Evolutionary conservation across 2,888 invertebrate species (phyloP), one percentile per base, ranked within the genome.

Genomic region (Cantharis flavilabris): DNA sequence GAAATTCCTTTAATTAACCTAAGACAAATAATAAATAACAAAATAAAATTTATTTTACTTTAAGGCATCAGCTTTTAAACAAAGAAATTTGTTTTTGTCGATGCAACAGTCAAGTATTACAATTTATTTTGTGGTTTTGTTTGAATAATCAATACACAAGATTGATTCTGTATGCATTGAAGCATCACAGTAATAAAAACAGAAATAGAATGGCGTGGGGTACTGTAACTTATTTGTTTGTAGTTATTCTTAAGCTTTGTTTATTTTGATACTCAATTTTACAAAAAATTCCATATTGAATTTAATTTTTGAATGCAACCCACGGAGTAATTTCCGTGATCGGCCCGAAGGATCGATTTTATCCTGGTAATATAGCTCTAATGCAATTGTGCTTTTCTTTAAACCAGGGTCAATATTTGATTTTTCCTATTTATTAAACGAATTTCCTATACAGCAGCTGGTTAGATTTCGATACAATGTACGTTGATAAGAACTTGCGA

Each of bases 111-210:
- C 49, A 9, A 67, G 23, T 20, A 63, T 67, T 73, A 26, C 26
- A 16, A 26, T 73, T 69, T 73, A 62, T 75, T 75, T 33, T 75
- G 75, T 64, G 75, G 75, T 75, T 73, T 73, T 26, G 16, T 14
- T 49, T 64, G 23, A 69, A 65, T 62, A 75, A 75, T 75, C 75
- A 70, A 75, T 75, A 75, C 64, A 3, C 28, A 63, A 20, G 65
- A 67, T 67, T 69, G 14, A 69, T 73, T 75, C 64, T 75, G 63
- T 64, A 75, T 16, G 70, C 75, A 71, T 49, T 33, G 33, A 49
- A 65, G 75, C 75, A 28, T 75, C 65, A 49, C 75, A 67, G 20
- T n/a, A 20, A 67, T 23, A 67, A 64, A 64, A 64, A 64, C 65
- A 67, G 26, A 67, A 26, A 20, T 67, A n/a, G 18, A 67, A 67